Base-by-base conservation (phyloP, 1,140 invertebrate genomes). In the Nasonia vitripennis region DNA sequence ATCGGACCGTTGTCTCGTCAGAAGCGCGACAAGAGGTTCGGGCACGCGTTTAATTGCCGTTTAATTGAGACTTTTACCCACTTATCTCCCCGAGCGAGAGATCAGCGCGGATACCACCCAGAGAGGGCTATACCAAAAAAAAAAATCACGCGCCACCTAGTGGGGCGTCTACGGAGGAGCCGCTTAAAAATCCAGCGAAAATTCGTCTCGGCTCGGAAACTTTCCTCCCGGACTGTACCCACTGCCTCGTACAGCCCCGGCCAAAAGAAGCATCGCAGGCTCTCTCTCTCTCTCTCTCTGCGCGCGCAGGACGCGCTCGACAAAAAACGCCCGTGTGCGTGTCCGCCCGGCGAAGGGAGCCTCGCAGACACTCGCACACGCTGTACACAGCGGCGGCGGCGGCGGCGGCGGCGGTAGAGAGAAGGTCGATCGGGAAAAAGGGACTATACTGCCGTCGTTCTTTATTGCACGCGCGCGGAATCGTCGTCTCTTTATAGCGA, bases 341-440 rank as follows among this genome's bases (percentile, higher is more conserved):
- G 45, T 78, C 23, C 77, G 23, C 77, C 23, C 45, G 45, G 73
- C 81, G 48, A 81, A 71, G 68, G 80, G 41, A 67, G 71, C 5
- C 12, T 14, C 31, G 2, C 62, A 12, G 17, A 23, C 5, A 37
- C 62, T n/a, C 31, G 5, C 62, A 34, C 27, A 27, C 27, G 27
- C 27, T 41, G 2, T 23, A 6, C 5, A 37, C 34, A 6, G 34
- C 48, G 23, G 10, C 48, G 23, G n/a, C 77, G 27, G 10, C 20
- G 78, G 55, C 23, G 14, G 37, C 14, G n/a, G 23, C 23, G 23
- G 23, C 23, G 23, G 23, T 27, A 27, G 23, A 1, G 37, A 12
- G 34, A 68, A 31, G n/a, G 74, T 34, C 23, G 70, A 34, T 82
- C 23, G 7, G 78, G 71, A 23, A 73, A 74, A 74, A 74, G 45